Base-by-base conservation (phyloP, 2,113 vertebrate species). In the Neodontobutis hainanensis region DNA sequence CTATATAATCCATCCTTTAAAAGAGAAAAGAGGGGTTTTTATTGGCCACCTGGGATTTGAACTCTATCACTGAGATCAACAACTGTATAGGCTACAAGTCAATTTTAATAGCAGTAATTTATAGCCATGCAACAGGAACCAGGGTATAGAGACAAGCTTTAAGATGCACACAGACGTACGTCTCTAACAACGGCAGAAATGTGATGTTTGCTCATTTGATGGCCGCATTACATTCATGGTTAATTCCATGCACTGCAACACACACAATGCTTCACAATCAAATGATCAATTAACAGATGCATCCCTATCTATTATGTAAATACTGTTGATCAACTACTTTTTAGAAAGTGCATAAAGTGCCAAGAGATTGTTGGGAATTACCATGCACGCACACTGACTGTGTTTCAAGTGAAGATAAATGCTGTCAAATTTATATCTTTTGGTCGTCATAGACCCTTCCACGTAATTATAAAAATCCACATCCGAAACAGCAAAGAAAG, bases 1-100 rank as follows among this genome's bases (percentile, higher is more conserved):
- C 63, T 48, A 19, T 70, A 62, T 80, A 35, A 82, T 81, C 78
- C 76, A 80, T 80, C 68, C 67, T 74, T 80, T 75, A 72, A 68
- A 74, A 65, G 5, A 45, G 34, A 81, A 76, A 53, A 59, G 35
- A 42, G 38, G 27, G 34, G 44, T 19, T 44, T 76, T 83, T 85
- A 81, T 81, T 71, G 71, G 73, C 66, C 70, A 78, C 57, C 10
- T 58, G 52, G 51, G 58, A 27, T 45, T 76, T 56, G 46, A 67
- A 69, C 79, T 87, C 67, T 56, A 81, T 82, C 81, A 82, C 6
- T 9, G 43, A 60, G 61, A 81, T 81, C 44, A 66, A 47, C 45
- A 40, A 35, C 60, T 64, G 5, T 62, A 48, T 57, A 71, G 51
- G 53, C 19, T 27, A 27, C 19, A 34, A 80, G 60, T 76, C 65